phyloP scores from a whole-genome alignment of 2,113 vertebrate species.

The Dunckerocampus dactyliophorus region DNA sequence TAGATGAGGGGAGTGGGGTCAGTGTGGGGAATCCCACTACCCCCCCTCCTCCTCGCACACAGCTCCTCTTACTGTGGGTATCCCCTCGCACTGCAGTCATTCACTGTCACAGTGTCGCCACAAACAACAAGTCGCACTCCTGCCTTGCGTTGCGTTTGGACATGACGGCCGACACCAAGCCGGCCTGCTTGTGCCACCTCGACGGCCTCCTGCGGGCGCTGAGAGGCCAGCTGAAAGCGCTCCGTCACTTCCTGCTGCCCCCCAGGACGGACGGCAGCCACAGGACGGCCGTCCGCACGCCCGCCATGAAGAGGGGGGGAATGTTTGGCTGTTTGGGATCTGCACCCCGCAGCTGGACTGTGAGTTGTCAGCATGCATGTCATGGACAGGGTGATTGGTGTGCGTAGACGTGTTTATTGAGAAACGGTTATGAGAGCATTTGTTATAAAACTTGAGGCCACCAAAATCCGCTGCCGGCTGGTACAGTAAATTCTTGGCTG shows the following conservation, averaged over 20 bases:
- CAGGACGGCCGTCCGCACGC: not conserved
- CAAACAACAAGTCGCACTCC: not conserved
- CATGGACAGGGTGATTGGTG: too few relatives aligned
- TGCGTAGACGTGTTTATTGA: too few relatives aligned
- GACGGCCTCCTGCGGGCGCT: conserved; percentile 32
- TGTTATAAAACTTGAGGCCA: not conserved
- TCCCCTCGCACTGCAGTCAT: conserved; percentile 39
- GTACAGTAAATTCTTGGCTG: too few relatives aligned
- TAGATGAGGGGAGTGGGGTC: not conserved
- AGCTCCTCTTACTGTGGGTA: conserved; percentile 24
- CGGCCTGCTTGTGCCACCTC: not conserved
- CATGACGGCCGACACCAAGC: conserved; percentile 12
- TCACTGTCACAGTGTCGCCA: not conserved
- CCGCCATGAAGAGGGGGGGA: not conserved
- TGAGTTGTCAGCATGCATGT: not conserved
- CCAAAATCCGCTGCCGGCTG: too few relatives aligned
- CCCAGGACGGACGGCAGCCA: not conserved
- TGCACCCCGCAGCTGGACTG: not conserved
- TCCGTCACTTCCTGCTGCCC: conserved; percentile 37
- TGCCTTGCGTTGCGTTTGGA: conserved; percentile 26
- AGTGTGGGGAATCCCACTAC: conserved; percentile 29
- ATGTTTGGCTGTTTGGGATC: conserved; percentile 2
- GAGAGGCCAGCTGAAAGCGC: conserved; percentile 50
- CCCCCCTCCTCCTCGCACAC: not conserved
- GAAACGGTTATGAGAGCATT: not conserved